Evolutionary conservation across 1,140 invertebrate genomes (phyloP), one percentile per base, ranked within the genome.

Genomic region (Drosophila ercepeae): DNA sequence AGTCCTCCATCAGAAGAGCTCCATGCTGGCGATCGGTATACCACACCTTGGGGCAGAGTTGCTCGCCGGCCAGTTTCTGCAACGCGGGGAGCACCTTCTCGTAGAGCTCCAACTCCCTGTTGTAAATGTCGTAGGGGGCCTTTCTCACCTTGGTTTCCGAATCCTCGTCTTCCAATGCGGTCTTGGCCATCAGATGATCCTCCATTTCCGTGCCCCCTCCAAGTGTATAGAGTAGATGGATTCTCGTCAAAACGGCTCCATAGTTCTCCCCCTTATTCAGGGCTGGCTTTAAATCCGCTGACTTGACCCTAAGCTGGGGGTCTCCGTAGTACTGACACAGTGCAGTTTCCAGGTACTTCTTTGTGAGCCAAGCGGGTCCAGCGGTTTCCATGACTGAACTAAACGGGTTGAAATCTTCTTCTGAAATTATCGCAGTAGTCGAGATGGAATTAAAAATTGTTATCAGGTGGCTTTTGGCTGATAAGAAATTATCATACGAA

Each of bases 211-310:
- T 3, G 4, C 23, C 48, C 9, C 4, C 16, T 0, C 21, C 55
- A 23, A 18, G n/a, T 25, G 3, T 39, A 41, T 68, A 88, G 3
- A 60, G 39, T 0, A 77, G 44, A 6, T 44, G 48, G 13, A 82
- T 77, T 1, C 77, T 64, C 0, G 70, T 74, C n/a, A 89, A 39
- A 1, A 78, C 13, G 2, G 83, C 78, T 0, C 73, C 83, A 86
- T 72, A 89, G 44, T 89, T 89, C 52, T 89, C 83, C 7, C 86
- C 86, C 42, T 88, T 83, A 18, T 72, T 75, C 9, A 77, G 13
- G 1, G 86, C 86, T 29, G 73, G 36, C 0, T 50, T 25, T 0
- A 65, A 8, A 16, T 59, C n/a, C 2, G 68, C 11, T 6, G 39
- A 53, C 3, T 45, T 9, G 0, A 89, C 27, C 29, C 21, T n/a